These are phyloP conservation scores for Coryphaenoides rupestris DNA, from an alignment of 2,113 vertebrate genomes.

Conservation along the genomic window DNA sequence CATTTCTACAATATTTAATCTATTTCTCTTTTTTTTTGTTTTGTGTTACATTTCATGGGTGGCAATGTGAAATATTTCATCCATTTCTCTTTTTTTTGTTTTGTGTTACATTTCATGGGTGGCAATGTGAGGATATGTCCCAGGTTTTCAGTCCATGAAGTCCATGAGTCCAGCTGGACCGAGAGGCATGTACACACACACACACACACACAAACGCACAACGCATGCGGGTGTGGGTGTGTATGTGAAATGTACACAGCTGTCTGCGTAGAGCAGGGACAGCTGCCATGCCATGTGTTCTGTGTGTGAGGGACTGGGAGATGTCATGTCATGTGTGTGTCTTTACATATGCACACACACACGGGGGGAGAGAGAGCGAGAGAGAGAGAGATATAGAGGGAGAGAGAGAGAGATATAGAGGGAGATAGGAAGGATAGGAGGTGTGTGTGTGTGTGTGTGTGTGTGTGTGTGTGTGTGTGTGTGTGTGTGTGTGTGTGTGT, in stretches of 20 bases:
- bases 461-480: not conserved
- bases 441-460: conserved; percentile 21
- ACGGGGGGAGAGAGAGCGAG: conserved; percentile 6
- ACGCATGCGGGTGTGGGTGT: conserved; percentile 2
- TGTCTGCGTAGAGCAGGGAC: conserved; percentile 34
- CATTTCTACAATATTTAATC: too few relatives aligned
- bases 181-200: too few relatives aligned
- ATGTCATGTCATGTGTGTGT: too few relatives aligned
- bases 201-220: not conserved
- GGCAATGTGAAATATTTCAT: too few relatives aligned
- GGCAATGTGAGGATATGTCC: too few relatives aligned
- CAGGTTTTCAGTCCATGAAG: too few relatives aligned
- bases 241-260: conserved; percentile 40
- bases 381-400: conserved; percentile 5
- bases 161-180: too few relatives aligned
- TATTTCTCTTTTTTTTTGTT: too few relatives aligned
- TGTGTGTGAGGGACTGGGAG: too few relatives aligned
- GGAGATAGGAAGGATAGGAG: conserved; percentile 6
- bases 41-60: too few relatives aligned
- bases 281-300: conserved; percentile 34
- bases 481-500: conserved; percentile 25
- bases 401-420: conserved; percentile 3
- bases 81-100: too few relatives aligned
- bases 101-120: too few relatives aligned
- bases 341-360: not conserved